These are phyloP conservation scores for Drosophila ficusphila DNA, from an alignment of 1,140 invertebrate species.

Conservation along the genomic window DNA sequence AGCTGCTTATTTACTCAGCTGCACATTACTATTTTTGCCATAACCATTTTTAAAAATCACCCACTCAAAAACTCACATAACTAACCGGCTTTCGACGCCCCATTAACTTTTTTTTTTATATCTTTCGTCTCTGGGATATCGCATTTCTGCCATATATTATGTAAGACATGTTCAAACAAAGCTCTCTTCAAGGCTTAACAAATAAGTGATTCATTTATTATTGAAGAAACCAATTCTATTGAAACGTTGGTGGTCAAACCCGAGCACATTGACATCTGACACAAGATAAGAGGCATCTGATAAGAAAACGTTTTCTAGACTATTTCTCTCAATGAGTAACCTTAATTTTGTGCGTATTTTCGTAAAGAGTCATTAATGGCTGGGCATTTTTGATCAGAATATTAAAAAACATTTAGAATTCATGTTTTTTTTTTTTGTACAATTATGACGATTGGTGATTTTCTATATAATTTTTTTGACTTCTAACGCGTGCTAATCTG, in stretches of 20 bases:
- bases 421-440: neutral
- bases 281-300: neutral
- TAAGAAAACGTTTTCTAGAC: conserved; percentile 23
- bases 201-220: conserved; percentile 12
- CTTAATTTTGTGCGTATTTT: neutral
- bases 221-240: neutral
- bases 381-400: too few relatives aligned
- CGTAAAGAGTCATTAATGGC: too few relatives aligned
- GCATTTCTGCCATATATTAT: conserved; percentile 16
- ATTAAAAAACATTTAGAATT: too few relatives aligned
- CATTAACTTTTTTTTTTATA: conserved; percentile 33
- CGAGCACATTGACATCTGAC: conserved; percentile 12
- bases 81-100: conserved; percentile 39
- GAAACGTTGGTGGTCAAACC: neutral
- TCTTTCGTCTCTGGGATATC: neutral
- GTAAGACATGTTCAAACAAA: conserved; percentile 1
- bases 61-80: conserved; percentile 11
- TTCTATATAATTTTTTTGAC: too few relatives aligned
- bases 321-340: neutral
- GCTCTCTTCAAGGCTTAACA: neutral
- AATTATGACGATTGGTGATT: too few relatives aligned
- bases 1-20: too few relatives aligned
- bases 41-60: conserved; percentile 8
- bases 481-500: conserved; percentile 3
- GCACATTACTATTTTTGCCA: neutral